Evolutionary conservation across 2,797 vertebrate species (phyloP).

Genomic region (Propithecus perrieri): DNA sequence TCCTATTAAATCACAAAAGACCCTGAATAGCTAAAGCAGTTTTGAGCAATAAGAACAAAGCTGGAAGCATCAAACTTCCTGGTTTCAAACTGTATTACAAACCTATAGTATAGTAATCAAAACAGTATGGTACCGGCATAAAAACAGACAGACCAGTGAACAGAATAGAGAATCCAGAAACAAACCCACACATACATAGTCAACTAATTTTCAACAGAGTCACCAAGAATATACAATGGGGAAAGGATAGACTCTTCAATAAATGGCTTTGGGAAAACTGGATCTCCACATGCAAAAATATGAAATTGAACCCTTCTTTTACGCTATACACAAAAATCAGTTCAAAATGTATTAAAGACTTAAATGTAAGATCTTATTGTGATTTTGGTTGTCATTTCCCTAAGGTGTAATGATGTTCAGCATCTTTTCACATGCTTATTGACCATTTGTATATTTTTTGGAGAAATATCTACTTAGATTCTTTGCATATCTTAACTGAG

Average conservation of each 20-base stretch:
- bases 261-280: not conserved
- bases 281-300: not conserved
- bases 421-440: not conserved
- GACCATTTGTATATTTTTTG: not conserved
- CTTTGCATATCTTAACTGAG: not conserved
- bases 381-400: conserved; percentile 10
- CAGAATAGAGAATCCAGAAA: not conserved
- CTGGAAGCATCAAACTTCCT: not conserved
- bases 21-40: not conserved
- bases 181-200: not conserved
- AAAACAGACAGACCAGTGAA: not conserved
- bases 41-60: not conserved
- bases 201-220: not conserved
- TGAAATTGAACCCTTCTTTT: not conserved
- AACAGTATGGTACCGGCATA: not conserved
- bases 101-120: not conserved
- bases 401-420: not conserved
- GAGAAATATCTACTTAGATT: not conserved
- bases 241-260: not conserved
- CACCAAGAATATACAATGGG: not conserved
- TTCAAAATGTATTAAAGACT: not conserved
- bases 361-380: not conserved
- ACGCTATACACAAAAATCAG: not conserved
- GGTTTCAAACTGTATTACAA: not conserved
- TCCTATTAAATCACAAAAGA: not conserved